Conservation (phyloP, 2,113 vertebrate species). For the Columba janthina region DNA sequence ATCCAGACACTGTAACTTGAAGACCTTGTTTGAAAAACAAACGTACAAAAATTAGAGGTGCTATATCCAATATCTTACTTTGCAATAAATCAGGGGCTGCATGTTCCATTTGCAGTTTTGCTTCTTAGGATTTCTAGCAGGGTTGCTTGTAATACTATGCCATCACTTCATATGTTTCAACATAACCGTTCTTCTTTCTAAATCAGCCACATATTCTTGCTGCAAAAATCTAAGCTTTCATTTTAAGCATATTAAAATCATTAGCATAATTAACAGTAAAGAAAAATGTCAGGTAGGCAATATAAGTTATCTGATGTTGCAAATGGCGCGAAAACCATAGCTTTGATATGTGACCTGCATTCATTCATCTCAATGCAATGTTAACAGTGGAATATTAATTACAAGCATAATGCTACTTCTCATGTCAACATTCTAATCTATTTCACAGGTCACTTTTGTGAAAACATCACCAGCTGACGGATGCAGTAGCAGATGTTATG, state of each 20-base stretch:
- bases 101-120: not conserved
- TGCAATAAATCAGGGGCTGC: not conserved
- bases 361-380: not conserved
- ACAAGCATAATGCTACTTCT: not conserved
- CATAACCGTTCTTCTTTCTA: not conserved
- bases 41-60: not conserved
- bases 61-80: not conserved
- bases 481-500: not conserved
- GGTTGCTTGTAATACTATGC: not conserved
- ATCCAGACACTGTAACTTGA: not conserved
- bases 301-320: not conserved
- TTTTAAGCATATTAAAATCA: not conserved
- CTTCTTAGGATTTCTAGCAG: not conserved
- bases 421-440: not conserved
- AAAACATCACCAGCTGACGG: not conserved
- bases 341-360: not conserved
- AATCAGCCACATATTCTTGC: not conserved
- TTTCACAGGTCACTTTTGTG: not conserved
- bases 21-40: not conserved
- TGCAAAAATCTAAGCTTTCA: not conserved
- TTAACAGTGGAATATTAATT: not conserved
- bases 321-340: not conserved
- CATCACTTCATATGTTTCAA: not conserved
- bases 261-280: not conserved
- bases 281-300: not conserved